These are phyloP conservation scores for Andrena chrysosceles DNA, from an alignment of 2,888 invertebrate genomes.

Conservation along the genomic window DNA sequence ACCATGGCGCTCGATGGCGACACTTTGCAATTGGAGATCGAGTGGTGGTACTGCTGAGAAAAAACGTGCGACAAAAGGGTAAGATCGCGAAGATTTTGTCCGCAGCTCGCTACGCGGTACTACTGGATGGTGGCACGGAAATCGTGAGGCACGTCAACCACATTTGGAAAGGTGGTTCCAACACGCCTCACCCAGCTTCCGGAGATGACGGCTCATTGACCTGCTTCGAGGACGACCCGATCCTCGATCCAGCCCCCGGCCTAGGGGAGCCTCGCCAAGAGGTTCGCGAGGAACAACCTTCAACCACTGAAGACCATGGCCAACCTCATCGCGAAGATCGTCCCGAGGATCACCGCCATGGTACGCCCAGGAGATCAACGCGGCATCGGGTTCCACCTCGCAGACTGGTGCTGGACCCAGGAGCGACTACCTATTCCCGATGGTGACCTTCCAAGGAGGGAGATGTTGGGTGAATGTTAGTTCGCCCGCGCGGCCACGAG, in stretches of 20 bases:
- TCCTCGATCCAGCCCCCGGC: background rate
- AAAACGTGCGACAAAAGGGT: background rate
- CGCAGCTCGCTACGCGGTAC: background rate
- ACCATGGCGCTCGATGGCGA: background rate
- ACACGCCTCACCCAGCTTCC: background rate
- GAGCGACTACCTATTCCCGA: background rate
- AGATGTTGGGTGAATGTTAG: background rate
- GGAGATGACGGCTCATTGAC: background rate
- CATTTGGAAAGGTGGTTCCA: slow-evolving; percentile 1
- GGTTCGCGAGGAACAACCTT: background rate
- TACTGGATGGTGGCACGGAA: background rate
- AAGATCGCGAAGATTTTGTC: background rate
- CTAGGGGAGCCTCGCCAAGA: background rate
- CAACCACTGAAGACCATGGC: background rate
- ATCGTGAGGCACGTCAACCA: background rate
- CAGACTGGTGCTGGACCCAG: background rate
- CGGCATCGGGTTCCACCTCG: background rate
- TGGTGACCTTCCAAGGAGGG: background rate
- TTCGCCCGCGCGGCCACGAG: background rate
- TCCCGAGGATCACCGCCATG: background rate
- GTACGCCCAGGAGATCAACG: background rate
- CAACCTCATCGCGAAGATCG: background rate
- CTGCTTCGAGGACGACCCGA: background rate
- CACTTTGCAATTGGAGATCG: background rate
- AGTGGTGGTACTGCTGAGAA: background rate